Percentiles rank a stretch among this genome's conserved stretches.
Evolutionary conservation across 2,113 vertebrate genomes (phyloP).

Genomic region (Sphaerodactylus townsendi): DNA sequence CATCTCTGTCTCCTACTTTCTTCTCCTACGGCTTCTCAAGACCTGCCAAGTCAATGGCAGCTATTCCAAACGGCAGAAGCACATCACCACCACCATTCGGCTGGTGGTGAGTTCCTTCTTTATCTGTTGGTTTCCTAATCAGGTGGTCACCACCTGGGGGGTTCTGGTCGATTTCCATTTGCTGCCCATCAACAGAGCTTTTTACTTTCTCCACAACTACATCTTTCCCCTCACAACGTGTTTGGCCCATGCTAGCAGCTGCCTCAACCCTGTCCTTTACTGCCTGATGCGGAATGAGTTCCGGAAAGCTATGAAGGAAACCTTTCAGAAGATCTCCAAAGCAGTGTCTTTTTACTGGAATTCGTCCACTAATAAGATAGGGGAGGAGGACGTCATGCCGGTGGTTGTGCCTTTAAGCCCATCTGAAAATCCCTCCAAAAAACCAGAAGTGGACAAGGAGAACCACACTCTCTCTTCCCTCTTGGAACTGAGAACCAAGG

Average conservation of each 20-base stretch:
- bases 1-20: conserved; percentile 48
- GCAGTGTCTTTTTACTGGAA: not conserved
- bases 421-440: not conserved
- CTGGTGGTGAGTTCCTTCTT: conserved; percentile 49
- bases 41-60: not conserved
- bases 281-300: conserved; percentile 45
- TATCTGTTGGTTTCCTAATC: conserved; percentile 63
- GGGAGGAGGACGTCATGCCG: not conserved
- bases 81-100: conserved; percentile 19
- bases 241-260: conserved; percentile 60
- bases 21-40: conserved; percentile 45
- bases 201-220: conserved; percentile 35
- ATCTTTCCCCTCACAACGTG: conserved; percentile 48
- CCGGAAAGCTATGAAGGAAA: not conserved
- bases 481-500: not conserved
- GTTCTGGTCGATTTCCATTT: conserved; percentile 51
- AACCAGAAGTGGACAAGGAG: not conserved
- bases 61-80: not conserved
- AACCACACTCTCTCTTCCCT: not conserved
- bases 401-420: conserved; percentile 7
- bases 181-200: conserved; percentile 22
- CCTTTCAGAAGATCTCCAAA: conserved; percentile 5
- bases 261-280: conserved; percentile 57
- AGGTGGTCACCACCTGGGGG: conserved; percentile 52
- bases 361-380: not conserved